Percentiles rank a stretch among this genome's conserved stretches.
phyloP scores from a whole-genome alignment of 2,797 vertebrate genomes.

The Coendou prehensilis region DNA sequence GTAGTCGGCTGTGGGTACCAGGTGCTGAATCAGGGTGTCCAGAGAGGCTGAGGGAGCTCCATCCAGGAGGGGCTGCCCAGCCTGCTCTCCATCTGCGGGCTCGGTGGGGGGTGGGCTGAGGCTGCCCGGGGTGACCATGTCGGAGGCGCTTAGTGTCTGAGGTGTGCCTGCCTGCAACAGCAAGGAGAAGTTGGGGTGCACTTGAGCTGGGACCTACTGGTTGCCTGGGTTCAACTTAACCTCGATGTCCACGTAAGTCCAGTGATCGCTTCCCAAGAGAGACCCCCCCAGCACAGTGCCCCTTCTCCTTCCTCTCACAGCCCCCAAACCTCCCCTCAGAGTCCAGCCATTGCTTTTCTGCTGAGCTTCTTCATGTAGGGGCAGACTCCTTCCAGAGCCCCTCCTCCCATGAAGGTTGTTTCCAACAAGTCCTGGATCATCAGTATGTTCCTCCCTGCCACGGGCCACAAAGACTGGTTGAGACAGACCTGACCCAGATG shows the following conservation, averaged over 20 bases:
- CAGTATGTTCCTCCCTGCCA: accelerated
- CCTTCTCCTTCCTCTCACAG: neutral
- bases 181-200: constrained; percentile 28
- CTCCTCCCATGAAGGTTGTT: neutral
- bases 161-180: constrained; percentile 93
- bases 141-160: constrained; percentile 92
- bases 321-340: neutral
- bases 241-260: neutral
- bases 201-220: neutral
- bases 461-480: neutral
- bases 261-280: neutral
- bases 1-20: constrained; percentile 95
- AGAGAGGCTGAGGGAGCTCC: constrained; percentile 95
- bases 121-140: constrained; percentile 95
- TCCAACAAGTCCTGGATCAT: neutral
- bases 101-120: constrained; percentile 93
- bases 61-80: constrained; percentile 91
- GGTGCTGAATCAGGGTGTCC: constrained; percentile 95
- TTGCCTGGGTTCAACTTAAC: neutral
- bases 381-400: neutral
- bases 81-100: constrained; percentile 91
- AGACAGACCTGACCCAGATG: too few relatives aligned
- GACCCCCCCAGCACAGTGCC: neutral
- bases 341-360: neutral
- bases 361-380: neutral